Percentiles rank a stretch among this genome's conserved stretches.
phyloP scores from a whole-genome alignment of 2,797 vertebrate genomes.

The Varecia variegata region DNA sequence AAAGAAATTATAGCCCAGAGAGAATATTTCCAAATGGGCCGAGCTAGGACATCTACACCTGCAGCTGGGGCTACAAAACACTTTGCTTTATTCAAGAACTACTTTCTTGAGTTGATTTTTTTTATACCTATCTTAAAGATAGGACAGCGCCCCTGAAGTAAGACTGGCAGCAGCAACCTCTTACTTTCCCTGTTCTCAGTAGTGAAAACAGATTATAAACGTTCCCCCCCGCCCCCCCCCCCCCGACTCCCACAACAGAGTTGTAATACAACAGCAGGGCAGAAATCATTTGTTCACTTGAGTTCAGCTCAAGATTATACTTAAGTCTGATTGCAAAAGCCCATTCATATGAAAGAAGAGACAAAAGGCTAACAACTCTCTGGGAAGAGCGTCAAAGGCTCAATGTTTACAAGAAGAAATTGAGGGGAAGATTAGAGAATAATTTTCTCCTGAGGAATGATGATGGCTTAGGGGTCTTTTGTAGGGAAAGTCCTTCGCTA shows the following conservation, averaged over 20 bases:
- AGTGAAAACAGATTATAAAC: slow-evolving; percentile 30
- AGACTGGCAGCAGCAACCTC: neutral
- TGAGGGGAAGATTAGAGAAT: slow-evolving; percentile 56
- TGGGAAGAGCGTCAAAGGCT: slow-evolving; percentile 17
- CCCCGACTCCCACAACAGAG: neutral
- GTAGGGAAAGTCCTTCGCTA: slow-evolving; percentile 43
- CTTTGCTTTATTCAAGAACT: neutral
- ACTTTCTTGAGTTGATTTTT: neutral
- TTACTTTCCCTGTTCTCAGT: neutral
- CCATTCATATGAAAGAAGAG: slow-evolving; percentile 14
- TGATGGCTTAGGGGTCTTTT: neutral
- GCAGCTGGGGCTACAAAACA: neutral
- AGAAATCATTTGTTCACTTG: slow-evolving; percentile 15
- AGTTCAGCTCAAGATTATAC: slow-evolving; percentile 40
- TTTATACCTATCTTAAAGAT: slow-evolving; percentile 27
- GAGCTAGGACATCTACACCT: neutral
- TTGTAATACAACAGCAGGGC: neutral
- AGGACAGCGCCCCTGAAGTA: neutral
- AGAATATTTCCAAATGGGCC: neutral
- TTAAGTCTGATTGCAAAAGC: slow-evolving; percentile 48
- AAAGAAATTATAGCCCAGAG: neutral
- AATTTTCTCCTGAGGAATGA: slow-evolving; percentile 46
- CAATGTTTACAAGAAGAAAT: slow-evolving; percentile 51
- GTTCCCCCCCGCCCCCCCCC: no score
- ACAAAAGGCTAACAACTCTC: slow-evolving; percentile 44